A percentile compares a stretch with the other conserved stretches of the same genome.
phyloP scores from a whole-genome alignment of 2,888 invertebrate genomes.

The Drosophila anceps region DNA sequence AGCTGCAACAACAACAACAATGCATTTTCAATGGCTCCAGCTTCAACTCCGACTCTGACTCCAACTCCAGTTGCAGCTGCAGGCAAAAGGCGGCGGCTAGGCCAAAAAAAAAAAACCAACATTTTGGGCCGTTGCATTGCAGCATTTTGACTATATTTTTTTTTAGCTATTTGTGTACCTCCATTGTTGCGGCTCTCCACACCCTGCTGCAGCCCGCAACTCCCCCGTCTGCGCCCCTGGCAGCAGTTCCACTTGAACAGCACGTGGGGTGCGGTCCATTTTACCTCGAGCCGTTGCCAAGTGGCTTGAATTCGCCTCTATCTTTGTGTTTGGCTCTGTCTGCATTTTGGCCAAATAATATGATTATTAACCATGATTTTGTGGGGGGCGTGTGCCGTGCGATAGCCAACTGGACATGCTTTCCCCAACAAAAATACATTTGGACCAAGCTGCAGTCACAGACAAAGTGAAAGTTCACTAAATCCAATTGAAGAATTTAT shows the following conservation, averaged over 20 bases:
- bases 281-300: constrained; percentile 55
- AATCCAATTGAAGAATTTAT: constrained; percentile 19
- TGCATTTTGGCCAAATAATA: constrained; percentile 32
- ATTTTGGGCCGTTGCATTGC: constrained; percentile 27
- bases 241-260: constrained; percentile 35
- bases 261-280: constrained; percentile 76
- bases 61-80: constrained; percentile 68
- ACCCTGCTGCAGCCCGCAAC: neutral
- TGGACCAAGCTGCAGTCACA: constrained; percentile 12
- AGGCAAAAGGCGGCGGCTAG: constrained; percentile 64
- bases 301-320: constrained; percentile 12
- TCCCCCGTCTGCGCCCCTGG: neutral
- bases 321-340: constrained; percentile 5
- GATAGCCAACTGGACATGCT: constrained; percentile 49
- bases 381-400: constrained; percentile 56
- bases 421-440: constrained; percentile 39
- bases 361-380: constrained; percentile 59
- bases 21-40: constrained; percentile 19
- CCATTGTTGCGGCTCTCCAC: constrained; percentile 30
- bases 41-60: constrained; percentile 32
- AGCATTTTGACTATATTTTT: constrained; percentile 24
- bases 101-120: constrained; percentile 48
- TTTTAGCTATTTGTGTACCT: constrained; percentile 28
- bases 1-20: constrained; percentile 11
- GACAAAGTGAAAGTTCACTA: constrained; percentile 48